Evolutionary conservation across 1,140 invertebrate genomes (phyloP), one percentile per base, ranked within the genome.

Genomic region (Procambarus virginalis): DNA sequence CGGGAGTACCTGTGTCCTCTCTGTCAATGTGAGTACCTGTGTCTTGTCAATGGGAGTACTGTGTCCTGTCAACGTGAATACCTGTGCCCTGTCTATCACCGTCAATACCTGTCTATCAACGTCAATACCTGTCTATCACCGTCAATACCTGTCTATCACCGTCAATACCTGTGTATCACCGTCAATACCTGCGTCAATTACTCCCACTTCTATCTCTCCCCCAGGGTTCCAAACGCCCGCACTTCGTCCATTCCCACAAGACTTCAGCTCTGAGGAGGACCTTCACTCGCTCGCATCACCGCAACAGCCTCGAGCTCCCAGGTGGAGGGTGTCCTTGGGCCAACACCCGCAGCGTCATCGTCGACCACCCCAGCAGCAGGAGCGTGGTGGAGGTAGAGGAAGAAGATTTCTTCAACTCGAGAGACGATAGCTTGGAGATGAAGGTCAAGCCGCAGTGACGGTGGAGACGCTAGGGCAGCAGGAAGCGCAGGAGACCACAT

Each of bases 321-420:
- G 48, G 48, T 2, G 46, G 3, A 79, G 77, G 48, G n/a, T 79
- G n/a, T n/a, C 45, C 17, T 0, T 73, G 68, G 68, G 68, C 68
- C 68, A 73, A 73, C n/a, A 73, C 68, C n/a, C n/a, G 22, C 0
- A 73, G 68, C 68, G 10, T 73, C n/a, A 22, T 73, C 14, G 10
- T 73, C n/a, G 68, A 73, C 14, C 22, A 73, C 68, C n/a, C 68
- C 68, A 68, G 12, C 64, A 73, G 8, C 68, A 73, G 68, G 10
- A 73, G 68, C 10, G 68, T 73, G 5, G 68, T 73, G 68, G 64
- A 68, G 64, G 68, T 73, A 22, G 64, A 68, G 64, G 68, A 73
- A 22, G 68, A 73, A 20, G 68, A 73, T 73, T 73, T 34, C n/a
- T 73, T 73, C 68, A 22, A 22, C 22, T 73, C 68, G 0, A 73